Evolutionary conservation across 2,888 invertebrate genomes (phyloP), one percentile per base, ranked within the genome.

Genomic region (Pomacea canaliculata): DNA sequence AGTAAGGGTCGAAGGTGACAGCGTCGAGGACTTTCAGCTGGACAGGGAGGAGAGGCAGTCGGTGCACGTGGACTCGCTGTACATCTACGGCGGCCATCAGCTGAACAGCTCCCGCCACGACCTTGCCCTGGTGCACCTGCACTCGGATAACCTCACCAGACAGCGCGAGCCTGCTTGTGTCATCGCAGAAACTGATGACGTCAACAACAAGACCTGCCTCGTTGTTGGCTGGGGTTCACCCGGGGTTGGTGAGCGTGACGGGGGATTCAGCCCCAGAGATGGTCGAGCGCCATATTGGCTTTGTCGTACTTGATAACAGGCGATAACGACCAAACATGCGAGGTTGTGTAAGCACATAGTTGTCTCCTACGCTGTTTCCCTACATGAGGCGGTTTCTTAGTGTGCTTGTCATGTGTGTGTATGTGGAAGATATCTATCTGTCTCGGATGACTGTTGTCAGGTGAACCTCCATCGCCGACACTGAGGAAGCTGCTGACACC

Each of bases 161-260:
- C 12, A 8, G 16, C 62, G 37, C 27, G 13, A 19, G 16, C 60
- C 69, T 60, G 74, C 59, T 48, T 56, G 67, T 62, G 62, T 74
- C 74, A 74, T 74, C 23, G 23, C n/a, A 7, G 23, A 37, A 16
- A 2, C 7, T 19, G 74, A 74, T 74, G 74, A 74, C 74, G 74
- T 74, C 74, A 69, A n/a, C 49, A 68, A 49, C 18, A 48, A 23
- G 56, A 62, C 46, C 16, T 74, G 74, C n/a, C n/a, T 74, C 37
- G n/a, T 68, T 12, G 69, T 69, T n/a, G 74, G 69, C 62, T 74
- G 74, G 74, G 69, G 62, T 37, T 62, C 69, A 16, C 46, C 59
- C n/a, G 67, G 59, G 18, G 48, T 60, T 16, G 74, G 74, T 68
- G 69, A 62, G 69, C 18, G 1, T 19, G 63, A 16, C 3, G 9